Evolutionary conservation across 2,888 invertebrate species (phyloP).

Genomic region (Campoplex nolae): DNA sequence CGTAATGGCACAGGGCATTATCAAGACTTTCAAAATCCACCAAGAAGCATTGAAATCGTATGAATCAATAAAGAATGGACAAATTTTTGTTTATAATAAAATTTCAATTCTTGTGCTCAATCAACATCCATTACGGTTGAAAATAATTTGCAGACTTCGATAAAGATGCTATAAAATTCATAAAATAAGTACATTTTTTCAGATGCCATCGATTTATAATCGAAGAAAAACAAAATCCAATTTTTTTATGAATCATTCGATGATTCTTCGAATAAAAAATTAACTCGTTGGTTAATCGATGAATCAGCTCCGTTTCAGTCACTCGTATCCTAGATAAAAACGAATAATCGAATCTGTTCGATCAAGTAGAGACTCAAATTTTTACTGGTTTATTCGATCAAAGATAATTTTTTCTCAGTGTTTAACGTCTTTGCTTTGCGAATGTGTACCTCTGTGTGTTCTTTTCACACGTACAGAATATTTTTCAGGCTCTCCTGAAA

Average conservation of each 20-base stretch:
- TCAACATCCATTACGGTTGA: background rate
- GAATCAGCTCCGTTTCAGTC: background rate
- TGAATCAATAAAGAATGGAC: background rate
- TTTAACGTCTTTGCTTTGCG: background rate
- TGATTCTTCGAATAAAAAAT: background rate
- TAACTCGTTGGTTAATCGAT: background rate
- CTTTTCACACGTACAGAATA: constrained; percentile 34
- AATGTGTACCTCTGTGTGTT: background rate
- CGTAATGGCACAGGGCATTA: background rate
- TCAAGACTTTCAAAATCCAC: background rate
- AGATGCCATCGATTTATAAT: too few species aligned
- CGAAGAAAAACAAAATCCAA: background rate
- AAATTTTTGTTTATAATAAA: background rate
- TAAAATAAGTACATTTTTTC: too few species aligned
- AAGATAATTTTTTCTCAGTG: too few species aligned
- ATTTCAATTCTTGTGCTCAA: background rate
- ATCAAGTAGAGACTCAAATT: too few species aligned
- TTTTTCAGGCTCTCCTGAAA: constrained; percentile 45
- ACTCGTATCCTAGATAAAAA: too few species aligned
- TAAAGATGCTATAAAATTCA: too few species aligned
- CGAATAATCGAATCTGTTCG: too few species aligned
- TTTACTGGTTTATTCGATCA: too few species aligned
- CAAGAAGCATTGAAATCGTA: background rate
- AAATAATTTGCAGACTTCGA: too few species aligned
- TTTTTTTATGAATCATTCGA: background rate